These are phyloP conservation scores for Carposina sasakii DNA, from an alignment of 1,140 invertebrate species.

Conservation along the genomic window DNA sequence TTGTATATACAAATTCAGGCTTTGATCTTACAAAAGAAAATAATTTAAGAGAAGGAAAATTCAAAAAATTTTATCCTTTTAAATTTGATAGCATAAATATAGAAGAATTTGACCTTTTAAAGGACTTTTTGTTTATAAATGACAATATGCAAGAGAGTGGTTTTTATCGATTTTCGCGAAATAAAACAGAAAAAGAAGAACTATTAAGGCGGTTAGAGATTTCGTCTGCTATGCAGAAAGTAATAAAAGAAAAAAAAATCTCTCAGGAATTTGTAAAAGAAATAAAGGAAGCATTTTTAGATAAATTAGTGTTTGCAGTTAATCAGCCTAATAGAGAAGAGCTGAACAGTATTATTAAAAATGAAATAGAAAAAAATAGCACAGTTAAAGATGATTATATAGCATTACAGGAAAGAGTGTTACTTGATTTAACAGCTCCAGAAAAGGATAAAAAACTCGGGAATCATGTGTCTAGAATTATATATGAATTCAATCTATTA, in stretches of 20 bases:
- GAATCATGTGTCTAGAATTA: conserved; percentile 11
- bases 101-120: conserved; percentile 22
- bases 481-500: conserved; percentile 25
- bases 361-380: conserved; percentile 19
- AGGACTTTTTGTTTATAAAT: conserved; percentile 22
- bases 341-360: conserved; percentile 21
- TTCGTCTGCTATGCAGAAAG: conserved; percentile 14
- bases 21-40: conserved; percentile 23
- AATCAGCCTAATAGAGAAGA: too few species aligned
- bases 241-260: conserved; percentile 16
- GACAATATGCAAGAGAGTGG: conserved; percentile 14
- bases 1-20: conserved; percentile 26
- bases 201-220: conserved; percentile 16
- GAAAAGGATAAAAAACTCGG: conserved; percentile 12
- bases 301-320: conserved; percentile 26
- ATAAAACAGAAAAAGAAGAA: conserved; percentile 21
- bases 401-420: conserved; percentile 12
- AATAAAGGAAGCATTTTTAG: conserved; percentile 17
- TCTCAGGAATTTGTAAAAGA: too few species aligned
- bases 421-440: conserved; percentile 11
- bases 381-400: conserved; percentile 44
- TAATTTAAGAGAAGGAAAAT: conserved; percentile 11
- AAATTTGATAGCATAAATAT: conserved; percentile 19
- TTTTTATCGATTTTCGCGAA: too few species aligned
- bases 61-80: conserved; percentile 12